Evolutionary conservation across 2,888 invertebrate species (phyloP).

Genomic region (Athalia circularis): DNA sequence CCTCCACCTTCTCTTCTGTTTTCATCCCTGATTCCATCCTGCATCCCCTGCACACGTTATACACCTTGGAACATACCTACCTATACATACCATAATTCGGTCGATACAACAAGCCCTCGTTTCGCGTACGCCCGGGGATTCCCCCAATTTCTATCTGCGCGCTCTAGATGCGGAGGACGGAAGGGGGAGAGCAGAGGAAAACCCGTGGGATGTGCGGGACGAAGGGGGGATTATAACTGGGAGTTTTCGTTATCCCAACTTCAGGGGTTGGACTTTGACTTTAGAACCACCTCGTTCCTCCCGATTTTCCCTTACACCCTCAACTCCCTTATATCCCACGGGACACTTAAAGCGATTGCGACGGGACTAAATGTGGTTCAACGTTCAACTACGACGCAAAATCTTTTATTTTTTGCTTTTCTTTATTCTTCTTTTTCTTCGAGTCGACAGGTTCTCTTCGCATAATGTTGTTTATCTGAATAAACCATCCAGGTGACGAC

Average conservation of each 20-base stretch:
- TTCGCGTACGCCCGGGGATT: slow-evolving; percentile 67
- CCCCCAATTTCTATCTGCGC: slow-evolving; percentile 67
- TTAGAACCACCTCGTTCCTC: slow-evolving; percentile 8
- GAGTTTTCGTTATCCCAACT: background rate
- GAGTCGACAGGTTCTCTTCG: too few species aligned
- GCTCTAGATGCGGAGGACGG: background rate
- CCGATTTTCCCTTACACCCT: background rate
- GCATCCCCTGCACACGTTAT: slow-evolving; percentile 48
- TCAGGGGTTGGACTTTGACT: background rate
- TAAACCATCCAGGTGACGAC: too few species aligned
- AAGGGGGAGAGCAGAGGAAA: background rate
- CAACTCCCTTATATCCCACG: background rate
- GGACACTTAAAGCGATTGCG: background rate
- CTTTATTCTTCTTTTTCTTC: too few species aligned
- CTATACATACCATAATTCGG: slow-evolving; percentile 55
- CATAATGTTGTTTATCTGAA: too few species aligned
- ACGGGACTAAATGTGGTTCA: too few species aligned
- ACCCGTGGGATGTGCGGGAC: too few species aligned
- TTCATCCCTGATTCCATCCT: slow-evolving; percentile 20
- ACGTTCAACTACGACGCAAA: too few species aligned
- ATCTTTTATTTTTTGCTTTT: too few species aligned
- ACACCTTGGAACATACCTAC: slow-evolving; percentile 52
- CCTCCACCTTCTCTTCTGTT: slow-evolving; percentile 10
- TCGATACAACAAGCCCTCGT: slow-evolving; percentile 63
- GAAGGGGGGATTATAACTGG: background rate